phyloP scores from a whole-genome alignment of 2,113 vertebrate species.

The Thinocorus orbignyianus region DNA sequence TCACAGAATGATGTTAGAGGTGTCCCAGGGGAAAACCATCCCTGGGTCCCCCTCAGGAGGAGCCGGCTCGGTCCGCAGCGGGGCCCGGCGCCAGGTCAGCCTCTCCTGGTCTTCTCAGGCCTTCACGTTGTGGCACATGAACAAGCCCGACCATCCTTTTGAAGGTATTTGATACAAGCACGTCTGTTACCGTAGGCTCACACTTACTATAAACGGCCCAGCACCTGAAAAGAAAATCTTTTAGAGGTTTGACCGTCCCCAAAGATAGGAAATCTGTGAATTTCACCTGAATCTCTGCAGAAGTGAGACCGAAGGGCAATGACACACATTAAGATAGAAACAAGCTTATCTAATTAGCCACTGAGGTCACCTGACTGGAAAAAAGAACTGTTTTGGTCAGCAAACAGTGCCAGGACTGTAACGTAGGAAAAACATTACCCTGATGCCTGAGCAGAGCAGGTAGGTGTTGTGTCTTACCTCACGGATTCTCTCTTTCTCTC shows the following conservation, averaged over 20 bases:
- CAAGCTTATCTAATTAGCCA: neutral
- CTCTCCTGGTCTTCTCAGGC: neutral
- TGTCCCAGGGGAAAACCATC: too few relatives aligned
- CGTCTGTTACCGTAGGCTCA: neutral
- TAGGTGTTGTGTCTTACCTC: neutral
- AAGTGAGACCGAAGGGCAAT: neutral
- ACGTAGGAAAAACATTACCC: neutral
- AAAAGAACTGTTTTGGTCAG: neutral
- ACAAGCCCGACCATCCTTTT: rapidly evolving
- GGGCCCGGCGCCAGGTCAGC: too few relatives aligned
- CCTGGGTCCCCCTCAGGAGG: too few relatives aligned
- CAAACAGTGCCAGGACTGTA: neutral
- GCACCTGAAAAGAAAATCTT: neutral
- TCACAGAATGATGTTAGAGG: too few relatives aligned
- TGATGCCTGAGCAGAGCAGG: neutral
- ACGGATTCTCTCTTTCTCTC: neutral
- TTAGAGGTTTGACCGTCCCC: neutral
- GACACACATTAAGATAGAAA: neutral
- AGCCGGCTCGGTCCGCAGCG: too few relatives aligned
- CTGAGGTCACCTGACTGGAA: neutral
- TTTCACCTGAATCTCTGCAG: neutral
- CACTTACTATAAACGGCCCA: neutral
- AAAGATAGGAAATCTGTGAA: neutral
- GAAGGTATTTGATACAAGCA: neutral
- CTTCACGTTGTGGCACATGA: neutral